Evolutionary conservation across 2,113 vertebrate species (phyloP), one percentile per base, ranked within the genome.

Genomic region (Melanerpes formicivorus): DNA sequence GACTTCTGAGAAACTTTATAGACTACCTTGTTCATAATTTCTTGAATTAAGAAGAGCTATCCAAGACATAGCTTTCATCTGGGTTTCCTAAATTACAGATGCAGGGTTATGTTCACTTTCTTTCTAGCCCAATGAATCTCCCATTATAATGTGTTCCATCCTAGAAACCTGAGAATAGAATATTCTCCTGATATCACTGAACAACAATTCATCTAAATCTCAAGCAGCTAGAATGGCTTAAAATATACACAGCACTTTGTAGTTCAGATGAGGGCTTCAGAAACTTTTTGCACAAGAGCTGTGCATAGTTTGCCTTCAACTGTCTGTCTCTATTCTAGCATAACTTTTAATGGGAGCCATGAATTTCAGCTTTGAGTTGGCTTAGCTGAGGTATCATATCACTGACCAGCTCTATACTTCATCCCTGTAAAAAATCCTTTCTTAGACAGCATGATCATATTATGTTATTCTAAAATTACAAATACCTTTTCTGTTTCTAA

Each of bases 371-470:
- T 88, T 88, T 1, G 4, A 16, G 9, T 5, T 76, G 18, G 7
- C n/a, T 80, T 67, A 69, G 7, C 46, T 71, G 30, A 64, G 64
- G 14, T 66, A 40, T 21, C 54, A 50, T 22, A n/a, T 48, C 50
- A 42, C 9, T 37, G 32, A 42, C 32, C 14, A 23, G 5, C 2
- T 15, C 48, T 2, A 1, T 64, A 50, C 18, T 66, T 73, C 42
- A 88, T 37, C 8, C 55, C 17, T 56, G 30, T 0, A 72, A 44
- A 22, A 29, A 13, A 9, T 5, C 10, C 9, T 27, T 79, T 59
- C 37, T 55, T 22, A 64, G 29, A 17, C 12, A 64, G 19, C 0
- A 0, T 26, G 8, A 15, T 14, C 5, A 4, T 37, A 40, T n/a
- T 42, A 10, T 71, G 11, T 42, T 66, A 71, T 26, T 62, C 5